A percentile compares a stretch with the other conserved stretches of the same genome.
phyloP scores from a whole-genome alignment of 2,113 vertebrate genomes.

The Sphaerodactylus townsendi region DNA sequence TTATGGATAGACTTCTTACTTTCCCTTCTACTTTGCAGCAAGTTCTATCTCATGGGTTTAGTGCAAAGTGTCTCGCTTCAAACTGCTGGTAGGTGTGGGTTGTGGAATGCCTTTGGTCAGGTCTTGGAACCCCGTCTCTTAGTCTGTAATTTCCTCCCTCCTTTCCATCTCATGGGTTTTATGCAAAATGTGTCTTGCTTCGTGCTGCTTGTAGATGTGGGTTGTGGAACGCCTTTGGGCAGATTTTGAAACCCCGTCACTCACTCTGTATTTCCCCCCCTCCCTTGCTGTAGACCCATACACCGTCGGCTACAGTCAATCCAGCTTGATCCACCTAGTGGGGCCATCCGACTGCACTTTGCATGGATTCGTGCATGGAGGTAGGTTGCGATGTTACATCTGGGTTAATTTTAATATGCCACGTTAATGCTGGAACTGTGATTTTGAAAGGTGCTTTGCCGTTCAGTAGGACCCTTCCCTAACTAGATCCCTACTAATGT shows the following conservation, averaged over 20 bases:
- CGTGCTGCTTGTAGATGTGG: background rate
- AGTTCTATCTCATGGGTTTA: background rate
- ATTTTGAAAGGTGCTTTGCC: background rate
- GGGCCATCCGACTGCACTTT: constrained; percentile 92
- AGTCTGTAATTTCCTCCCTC: background rate
- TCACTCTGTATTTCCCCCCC: background rate
- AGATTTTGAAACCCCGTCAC: too few relatives aligned
- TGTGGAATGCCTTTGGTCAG: background rate
- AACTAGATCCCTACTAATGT: background rate
- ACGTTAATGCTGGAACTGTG: background rate
- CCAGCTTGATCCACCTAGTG: constrained; percentile 93
- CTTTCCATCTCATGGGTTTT: background rate
- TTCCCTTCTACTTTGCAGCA: background rate
- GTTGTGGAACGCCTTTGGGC: background rate
- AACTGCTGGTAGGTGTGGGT: background rate
- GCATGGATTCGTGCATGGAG: constrained; percentile 90
- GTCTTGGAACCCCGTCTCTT: background rate
- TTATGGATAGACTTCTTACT: background rate
- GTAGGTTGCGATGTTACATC: constrained; percentile 66
- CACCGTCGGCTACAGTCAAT: constrained; percentile 93
- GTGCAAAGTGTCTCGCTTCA: too few relatives aligned
- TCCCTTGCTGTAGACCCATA: constrained; percentile 76
- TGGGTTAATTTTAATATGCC: background rate
- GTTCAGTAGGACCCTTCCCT: background rate
- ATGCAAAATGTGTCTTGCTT: too few relatives aligned